Conservation (phyloP, 2,113 vertebrate species). For the Ovibos moschatus region DNA sequence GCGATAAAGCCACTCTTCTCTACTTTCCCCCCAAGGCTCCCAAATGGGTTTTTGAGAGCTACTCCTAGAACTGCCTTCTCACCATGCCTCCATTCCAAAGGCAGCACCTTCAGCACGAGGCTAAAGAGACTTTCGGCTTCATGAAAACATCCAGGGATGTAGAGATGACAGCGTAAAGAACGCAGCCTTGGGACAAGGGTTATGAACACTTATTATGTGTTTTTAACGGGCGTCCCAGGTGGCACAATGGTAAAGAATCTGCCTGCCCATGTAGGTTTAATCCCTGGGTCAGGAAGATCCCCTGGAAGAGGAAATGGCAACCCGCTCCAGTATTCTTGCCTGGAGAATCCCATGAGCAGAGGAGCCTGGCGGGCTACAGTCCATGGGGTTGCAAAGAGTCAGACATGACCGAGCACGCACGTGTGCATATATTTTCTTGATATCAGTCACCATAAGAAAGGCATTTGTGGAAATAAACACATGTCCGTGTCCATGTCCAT, state of each 20-base stretch:
- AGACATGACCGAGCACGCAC: neutral
- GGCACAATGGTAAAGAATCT: neutral
- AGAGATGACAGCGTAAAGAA: neutral
- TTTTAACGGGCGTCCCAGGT: neutral
- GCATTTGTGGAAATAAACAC: neutral
- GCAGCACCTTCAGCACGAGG: neutral
- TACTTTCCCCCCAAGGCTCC: neutral
- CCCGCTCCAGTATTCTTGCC: neutral
- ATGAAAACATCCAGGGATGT: neutral
- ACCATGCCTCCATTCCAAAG: neutral
- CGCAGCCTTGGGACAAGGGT: neutral
- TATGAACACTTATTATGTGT: neutral
- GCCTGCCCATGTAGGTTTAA: neutral
- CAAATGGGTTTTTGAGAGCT: neutral
- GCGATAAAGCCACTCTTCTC: neutral
- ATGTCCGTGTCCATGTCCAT: rapidly evolving
- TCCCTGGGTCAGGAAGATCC: neutral
- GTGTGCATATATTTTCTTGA: neutral
- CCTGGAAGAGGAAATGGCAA: neutral
- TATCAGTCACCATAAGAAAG: neutral
- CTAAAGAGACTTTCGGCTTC: neutral
- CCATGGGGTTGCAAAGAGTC: neutral
- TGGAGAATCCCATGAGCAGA: neutral
- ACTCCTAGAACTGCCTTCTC: neutral
- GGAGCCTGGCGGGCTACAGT: neutral